A percentile compares a stretch with the other conserved stretches of the same genome.
phyloP scores from a whole-genome alignment of 2,113 vertebrate species.

The Oryzias woworae region DNA sequence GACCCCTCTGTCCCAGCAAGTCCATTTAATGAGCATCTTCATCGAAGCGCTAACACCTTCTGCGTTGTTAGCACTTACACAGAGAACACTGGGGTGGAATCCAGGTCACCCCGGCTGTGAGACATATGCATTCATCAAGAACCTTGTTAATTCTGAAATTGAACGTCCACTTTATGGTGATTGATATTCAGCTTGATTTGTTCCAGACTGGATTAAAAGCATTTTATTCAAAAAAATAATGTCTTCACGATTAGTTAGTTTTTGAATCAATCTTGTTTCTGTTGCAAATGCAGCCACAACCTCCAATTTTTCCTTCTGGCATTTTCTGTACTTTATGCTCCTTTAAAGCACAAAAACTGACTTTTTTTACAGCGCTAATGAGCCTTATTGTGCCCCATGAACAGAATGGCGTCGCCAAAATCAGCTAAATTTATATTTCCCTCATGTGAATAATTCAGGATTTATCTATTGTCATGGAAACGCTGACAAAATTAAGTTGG shows the following conservation, averaged over 20 bases:
- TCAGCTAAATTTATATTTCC: slow-evolving; percentile 34
- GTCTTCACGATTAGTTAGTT: neutral
- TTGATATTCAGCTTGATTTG: no score
- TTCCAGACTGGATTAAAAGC: no score
- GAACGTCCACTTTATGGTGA: no score
- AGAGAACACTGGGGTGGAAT: slow-evolving; percentile 2
- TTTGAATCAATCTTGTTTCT: neutral
- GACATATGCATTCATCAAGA: slow-evolving; percentile 5
- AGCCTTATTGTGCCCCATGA: neutral
- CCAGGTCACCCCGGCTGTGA: slow-evolving; percentile 10
- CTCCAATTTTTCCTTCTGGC: neutral
- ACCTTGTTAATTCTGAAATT: no score
- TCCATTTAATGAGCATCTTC: slow-evolving; percentile 30
- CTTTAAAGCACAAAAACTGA: neutral
- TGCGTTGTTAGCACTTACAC: neutral
- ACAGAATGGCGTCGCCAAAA: neutral
- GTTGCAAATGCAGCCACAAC: neutral
- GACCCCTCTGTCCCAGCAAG: slow-evolving; percentile 26
- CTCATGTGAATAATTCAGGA: slow-evolving; percentile 25
- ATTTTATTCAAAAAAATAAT: neutral
- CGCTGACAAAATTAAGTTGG: slow-evolving; percentile 29
- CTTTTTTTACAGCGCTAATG: neutral
- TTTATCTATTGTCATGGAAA: slow-evolving; percentile 54
- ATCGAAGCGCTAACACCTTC: slow-evolving; percentile 16
- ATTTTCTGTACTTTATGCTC: neutral